Evolutionary conservation across 2,888 invertebrate genomes (phyloP), one percentile per base, ranked within the genome.

Genomic region (Metallyticus violacea): DNA sequence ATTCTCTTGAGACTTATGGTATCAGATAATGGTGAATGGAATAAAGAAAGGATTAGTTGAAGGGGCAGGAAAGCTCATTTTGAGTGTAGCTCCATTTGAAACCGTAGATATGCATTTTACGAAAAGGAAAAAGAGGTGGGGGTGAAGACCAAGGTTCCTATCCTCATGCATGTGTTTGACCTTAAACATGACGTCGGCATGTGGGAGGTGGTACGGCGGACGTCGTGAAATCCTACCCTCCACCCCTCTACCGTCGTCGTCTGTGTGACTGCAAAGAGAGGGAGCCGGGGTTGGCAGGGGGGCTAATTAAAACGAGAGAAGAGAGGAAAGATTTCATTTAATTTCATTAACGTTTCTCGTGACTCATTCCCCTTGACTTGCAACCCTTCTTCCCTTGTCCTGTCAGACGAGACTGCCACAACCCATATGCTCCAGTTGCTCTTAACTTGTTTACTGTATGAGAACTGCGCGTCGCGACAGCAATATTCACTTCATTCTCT

Each of bases 281-380:
- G 77, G 81, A 76, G 81, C 25, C 78, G n/a, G 85, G 78, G 76
- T 76, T 6, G 82, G 79, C 25, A 22, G 76, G 86, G 85, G 82
- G 85, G 87, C 88, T 88, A 88, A 88, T 88, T 88, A 88, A 88
- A 88, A 85, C 85, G 87, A 85, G 85, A 86, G 88, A 88, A 88
- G 85, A 88, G 88, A 87, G 86, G 88, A 88, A 88, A 87, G 88
- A 88, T 88, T 88, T 88, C 88, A 87, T 87, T 88, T 88, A 88
- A 88, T 88, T 87, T 88, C 88, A 88, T 88, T 88, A 88, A 85
- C 88, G 88, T 88, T 88, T 83, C 87, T 87, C 87, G 85, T 85
- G 87, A 87, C 85, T 87, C 87, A 87, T 87, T 87, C 85, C 85
- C 86, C 86, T 77, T 85, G 85, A 85, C 84, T 85, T 85, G 27